phyloP scores from a whole-genome alignment of 2,888 invertebrate genomes.

The Ditylenchus weischeri region DNA sequence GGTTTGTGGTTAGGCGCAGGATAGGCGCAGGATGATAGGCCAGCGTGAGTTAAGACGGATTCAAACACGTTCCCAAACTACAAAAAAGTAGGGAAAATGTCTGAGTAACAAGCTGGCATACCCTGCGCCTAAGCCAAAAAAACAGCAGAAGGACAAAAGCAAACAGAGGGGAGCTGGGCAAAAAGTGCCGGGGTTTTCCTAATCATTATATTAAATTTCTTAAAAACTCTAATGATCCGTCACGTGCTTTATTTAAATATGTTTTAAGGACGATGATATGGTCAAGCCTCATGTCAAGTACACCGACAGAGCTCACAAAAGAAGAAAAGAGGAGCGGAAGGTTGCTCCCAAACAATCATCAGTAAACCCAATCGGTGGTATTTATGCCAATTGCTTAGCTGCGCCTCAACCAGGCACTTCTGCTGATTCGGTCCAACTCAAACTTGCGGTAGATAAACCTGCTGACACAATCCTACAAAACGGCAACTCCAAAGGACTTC shows the following conservation, averaged over 20 bases:
- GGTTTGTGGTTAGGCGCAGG: too few species aligned
- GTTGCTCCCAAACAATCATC: slow-evolving; percentile 11
- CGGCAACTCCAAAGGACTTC: slow-evolving; percentile 70
- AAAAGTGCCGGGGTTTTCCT: too few species aligned
- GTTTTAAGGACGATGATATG: slow-evolving; percentile 9
- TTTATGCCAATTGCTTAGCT: slow-evolving; percentile 42
- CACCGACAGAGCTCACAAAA: slow-evolving; percentile 35
- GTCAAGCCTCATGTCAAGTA: slow-evolving; percentile 15
- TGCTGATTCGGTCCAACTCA: background rate
- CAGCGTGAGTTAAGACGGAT: too few species aligned
- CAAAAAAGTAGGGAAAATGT: too few species aligned
- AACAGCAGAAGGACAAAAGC: too few species aligned
- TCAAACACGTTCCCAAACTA: too few species aligned
- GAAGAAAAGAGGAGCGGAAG: slow-evolving; percentile 36
- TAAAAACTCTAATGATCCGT: background rate
- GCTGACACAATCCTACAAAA: slow-evolving; percentile 64
- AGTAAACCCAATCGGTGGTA: slow-evolving; percentile 8
- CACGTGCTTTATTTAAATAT: background rate
- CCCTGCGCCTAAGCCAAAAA: too few species aligned
- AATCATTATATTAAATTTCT: too few species aligned
- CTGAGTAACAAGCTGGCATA: too few species aligned
- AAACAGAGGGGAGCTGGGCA: too few species aligned
- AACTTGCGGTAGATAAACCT: slow-evolving; percentile 8
- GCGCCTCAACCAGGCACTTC: slow-evolving; percentile 37
- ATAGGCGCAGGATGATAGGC: too few species aligned